phyloP scores from a whole-genome alignment of 1,140 invertebrate genomes.

The Drosophila jambulina region DNA sequence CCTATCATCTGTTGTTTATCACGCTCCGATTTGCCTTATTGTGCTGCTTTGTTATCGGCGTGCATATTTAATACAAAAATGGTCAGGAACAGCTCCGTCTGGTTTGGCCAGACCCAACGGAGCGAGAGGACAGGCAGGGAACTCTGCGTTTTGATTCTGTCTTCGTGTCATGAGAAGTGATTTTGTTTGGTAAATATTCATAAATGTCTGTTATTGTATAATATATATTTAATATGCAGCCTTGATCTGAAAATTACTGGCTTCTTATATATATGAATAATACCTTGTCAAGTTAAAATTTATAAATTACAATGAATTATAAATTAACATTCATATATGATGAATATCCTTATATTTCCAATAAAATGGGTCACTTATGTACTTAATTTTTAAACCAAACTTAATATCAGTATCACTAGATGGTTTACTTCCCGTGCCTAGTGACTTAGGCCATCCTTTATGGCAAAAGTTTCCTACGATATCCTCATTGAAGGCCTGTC shows the following conservation, averaged over 20 bases:
- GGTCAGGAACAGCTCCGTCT: conserved; percentile 30
- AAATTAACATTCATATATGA: no score
- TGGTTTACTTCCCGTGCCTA: conserved; percentile 2
- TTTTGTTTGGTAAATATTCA: not conserved
- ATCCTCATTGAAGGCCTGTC: conserved; percentile 24
- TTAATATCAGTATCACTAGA: not conserved
- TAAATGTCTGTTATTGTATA: not conserved
- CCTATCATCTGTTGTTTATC: conserved; percentile 48
- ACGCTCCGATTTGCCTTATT: conserved; percentile 25
- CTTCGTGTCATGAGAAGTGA: conserved; percentile 1
- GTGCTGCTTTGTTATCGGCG: conserved; percentile 18
- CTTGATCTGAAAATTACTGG: not conserved
- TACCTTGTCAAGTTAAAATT: no score
- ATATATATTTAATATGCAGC: not conserved
- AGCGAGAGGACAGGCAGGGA: not conserved
- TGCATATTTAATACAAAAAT: conserved; percentile 62
- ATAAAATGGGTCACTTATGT: not conserved
- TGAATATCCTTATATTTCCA: not conserved
- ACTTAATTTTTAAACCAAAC: no score
- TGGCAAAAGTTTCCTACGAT: conserved; percentile 26
- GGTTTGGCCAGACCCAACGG: conserved; percentile 13
- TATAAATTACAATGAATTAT: no score
- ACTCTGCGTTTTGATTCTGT: not conserved
- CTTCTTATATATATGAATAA: no score
- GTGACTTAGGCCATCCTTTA: not conserved